A percentile compares a stretch with the other conserved stretches of the same genome.
These are phyloP conservation scores for Phoxinus dragarum DNA, from an alignment of 2,797 vertebrate species.

Conservation along the genomic window DNA sequence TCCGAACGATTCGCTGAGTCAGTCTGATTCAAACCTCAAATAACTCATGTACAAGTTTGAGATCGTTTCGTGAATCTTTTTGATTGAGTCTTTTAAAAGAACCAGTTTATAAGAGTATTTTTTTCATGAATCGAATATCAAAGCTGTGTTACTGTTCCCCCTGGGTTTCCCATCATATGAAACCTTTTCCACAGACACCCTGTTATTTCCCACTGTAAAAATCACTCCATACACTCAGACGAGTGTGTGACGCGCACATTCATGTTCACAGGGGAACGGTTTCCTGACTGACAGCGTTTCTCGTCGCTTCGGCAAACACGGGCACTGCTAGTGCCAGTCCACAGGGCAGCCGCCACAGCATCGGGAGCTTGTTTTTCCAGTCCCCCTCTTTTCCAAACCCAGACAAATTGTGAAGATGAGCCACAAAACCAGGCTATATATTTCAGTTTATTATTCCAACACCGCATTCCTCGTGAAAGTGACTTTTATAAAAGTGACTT, in stretches of 20 bases:
- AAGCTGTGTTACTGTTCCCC: neutral
- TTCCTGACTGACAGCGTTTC: constrained; percentile 12
- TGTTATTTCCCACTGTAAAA: constrained; percentile 4
- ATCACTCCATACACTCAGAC: neutral
- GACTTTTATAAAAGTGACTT: constrained; percentile 61
- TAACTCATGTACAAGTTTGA: neutral
- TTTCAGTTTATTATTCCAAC: constrained; percentile 61
- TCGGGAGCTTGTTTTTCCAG: constrained; percentile 43
- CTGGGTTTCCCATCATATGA: constrained; percentile 10
- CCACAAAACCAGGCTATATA: constrained; percentile 64
- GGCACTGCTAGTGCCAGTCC: constrained; percentile 12
- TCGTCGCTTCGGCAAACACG: neutral
- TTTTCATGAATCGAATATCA: neutral
- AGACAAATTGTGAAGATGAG: constrained; percentile 54
- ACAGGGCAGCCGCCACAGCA: neutral
- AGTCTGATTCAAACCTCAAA: neutral
- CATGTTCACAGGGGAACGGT: neutral
- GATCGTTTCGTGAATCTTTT: neutral
- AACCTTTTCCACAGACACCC: constrained; percentile 37
- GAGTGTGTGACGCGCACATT: neutral
- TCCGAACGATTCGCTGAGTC: neutral
- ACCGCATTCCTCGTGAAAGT: constrained; percentile 46
- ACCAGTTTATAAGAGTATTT: too few relatives aligned
- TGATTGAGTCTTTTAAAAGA: neutral
- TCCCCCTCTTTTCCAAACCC: constrained; percentile 39